Base-by-base conservation (phyloP, 2,113 vertebrate species). In the Stercorarius parasiticus region DNA sequence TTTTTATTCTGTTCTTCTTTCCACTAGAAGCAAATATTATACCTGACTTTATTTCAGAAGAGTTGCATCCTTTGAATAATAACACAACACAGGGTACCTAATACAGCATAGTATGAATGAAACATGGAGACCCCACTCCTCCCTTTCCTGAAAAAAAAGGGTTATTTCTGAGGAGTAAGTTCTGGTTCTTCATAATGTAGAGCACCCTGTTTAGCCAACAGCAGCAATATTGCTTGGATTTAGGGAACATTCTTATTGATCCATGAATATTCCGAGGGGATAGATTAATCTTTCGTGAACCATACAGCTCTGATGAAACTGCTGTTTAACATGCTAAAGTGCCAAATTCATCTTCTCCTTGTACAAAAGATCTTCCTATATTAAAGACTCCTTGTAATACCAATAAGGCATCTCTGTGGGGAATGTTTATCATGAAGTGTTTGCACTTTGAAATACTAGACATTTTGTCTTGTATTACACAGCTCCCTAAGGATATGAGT, bases 231-330 rank as follows among this genome's bases (percentile, higher is more conserved):
- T 95, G 66, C 78, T 50, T 83, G 88, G 88, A 97, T 76, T 96
- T 91, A 88, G 53, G 50, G 62, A 98, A 97, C 74, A 88, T 97
- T 97, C 92, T 94, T 97, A 95, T 84, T 98, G 90, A 97, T 96
- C 98, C 94, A 97, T 97, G 95, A 98, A 98, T 98, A 98, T 97
- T 98, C 96, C 30, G 30, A 92, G 62, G 67, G 59, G 61, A 78
- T 88, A 97, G 80, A 95, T 97, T 96, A 97, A 98, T 97, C 88
- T 97, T 93, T 92, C 89, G 92, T 97, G 93, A 96, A 94, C 56
- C 88, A 82, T 49, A 90, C 52, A 96, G 91, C 66, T 97, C 86
- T 52, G 15, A 94, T 93, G 85, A 97, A 97, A 95, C 73, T 97
- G 87, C 82, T 96, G 70, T 94, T 98, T 96, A 97, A 97, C 85